Percentiles rank a stretch among this genome's conserved stretches.
phyloP scores from a whole-genome alignment of 1,140 invertebrate species.

The Diplogasteroides magnus region DNA sequence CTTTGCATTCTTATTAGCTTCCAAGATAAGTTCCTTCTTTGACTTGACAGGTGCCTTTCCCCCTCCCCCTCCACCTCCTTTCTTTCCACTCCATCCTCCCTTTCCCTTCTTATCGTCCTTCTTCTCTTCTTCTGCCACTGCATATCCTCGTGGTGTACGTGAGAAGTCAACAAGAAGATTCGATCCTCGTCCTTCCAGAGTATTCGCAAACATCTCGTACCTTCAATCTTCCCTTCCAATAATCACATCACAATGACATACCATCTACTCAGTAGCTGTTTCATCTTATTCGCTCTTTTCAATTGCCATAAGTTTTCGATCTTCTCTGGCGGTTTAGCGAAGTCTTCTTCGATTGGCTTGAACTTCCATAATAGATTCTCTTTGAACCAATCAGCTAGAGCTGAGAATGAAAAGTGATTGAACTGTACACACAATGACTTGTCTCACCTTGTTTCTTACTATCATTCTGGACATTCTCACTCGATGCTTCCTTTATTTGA shows the following conservation, averaged over 20 bases:
- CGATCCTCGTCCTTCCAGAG: constrained; percentile 49
- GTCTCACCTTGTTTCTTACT: constrained; percentile 4
- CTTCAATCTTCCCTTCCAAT: constrained; percentile 12
- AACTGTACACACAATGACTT: no score
- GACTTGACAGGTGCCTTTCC: constrained; percentile 28
- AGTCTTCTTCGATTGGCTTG: constrained; percentile 20
- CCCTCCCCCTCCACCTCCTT: constrained; percentile 17
- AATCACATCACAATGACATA: constrained; percentile 15
- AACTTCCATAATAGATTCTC: constrained; percentile 23
- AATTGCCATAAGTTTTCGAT: constrained; percentile 24
- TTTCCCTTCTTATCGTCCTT: constrained; percentile 30
- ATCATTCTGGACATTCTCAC: constrained; percentile 14
- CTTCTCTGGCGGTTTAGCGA: constrained; percentile 34
- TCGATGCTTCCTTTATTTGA: constrained; percentile 21
- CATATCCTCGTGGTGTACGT: constrained; percentile 41
- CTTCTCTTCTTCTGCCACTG: constrained; percentile 31
- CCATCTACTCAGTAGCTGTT: constrained; percentile 41
- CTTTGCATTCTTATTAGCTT: constrained; percentile 39
- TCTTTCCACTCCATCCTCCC: constrained; percentile 35
- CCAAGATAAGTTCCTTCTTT: constrained; percentile 52
- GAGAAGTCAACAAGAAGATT: constrained; percentile 53
- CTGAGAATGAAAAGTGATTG: constrained; percentile 1
- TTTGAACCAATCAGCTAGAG: constrained; percentile 21
- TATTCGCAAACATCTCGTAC: constrained; percentile 52
- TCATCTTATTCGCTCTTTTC: constrained; percentile 24